These are phyloP conservation scores for Dreissena polymorpha DNA, from an alignment of 1,140 invertebrate species.

Conservation along the genomic window DNA sequence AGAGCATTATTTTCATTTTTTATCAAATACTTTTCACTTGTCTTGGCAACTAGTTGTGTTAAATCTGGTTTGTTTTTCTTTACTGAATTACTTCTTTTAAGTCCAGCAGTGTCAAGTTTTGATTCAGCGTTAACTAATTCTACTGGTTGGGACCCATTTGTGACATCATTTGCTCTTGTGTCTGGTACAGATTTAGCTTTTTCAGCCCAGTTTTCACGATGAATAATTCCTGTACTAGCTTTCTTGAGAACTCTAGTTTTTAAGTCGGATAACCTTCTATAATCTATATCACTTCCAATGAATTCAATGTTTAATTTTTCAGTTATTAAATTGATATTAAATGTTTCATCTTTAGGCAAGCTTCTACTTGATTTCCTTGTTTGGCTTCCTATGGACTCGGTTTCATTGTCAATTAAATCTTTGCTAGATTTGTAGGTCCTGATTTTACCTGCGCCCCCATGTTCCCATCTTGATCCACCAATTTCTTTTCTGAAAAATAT, in stretches of 20 bases:
- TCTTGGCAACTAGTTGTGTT: too few relatives aligned
- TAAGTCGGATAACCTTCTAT: conserved; percentile 13
- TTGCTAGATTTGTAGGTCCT: conserved; percentile 62
- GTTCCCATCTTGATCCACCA: conserved; percentile 70
- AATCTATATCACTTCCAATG: background rate
- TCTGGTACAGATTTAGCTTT: conserved; percentile 4
- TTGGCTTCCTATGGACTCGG: too few relatives aligned
- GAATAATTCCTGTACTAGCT: conserved; percentile 63
- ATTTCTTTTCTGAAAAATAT: conserved; percentile 66
- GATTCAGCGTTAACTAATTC: background rate
- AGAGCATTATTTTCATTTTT: too few relatives aligned
- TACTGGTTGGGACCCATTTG: background rate
- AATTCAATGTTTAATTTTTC: background rate
- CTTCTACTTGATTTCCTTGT: too few relatives aligned
- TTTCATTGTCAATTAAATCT: conserved; percentile 79
- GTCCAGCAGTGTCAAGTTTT: conserved; percentile 7
- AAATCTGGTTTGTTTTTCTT: conserved; percentile 8
- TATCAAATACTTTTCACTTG: too few relatives aligned
- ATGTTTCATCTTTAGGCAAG: too few relatives aligned
- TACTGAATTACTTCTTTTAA: conserved; percentile 20
- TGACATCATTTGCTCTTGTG: background rate
- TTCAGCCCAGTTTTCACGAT: conserved; percentile 38
- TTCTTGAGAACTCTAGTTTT: conserved; percentile 70
- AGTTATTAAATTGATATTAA: too few relatives aligned
- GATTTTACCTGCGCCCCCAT: conserved; percentile 70